These are phyloP conservation scores for Apeltes quadracus DNA, from an alignment of 2,113 vertebrate genomes.

Conservation along the genomic window DNA sequence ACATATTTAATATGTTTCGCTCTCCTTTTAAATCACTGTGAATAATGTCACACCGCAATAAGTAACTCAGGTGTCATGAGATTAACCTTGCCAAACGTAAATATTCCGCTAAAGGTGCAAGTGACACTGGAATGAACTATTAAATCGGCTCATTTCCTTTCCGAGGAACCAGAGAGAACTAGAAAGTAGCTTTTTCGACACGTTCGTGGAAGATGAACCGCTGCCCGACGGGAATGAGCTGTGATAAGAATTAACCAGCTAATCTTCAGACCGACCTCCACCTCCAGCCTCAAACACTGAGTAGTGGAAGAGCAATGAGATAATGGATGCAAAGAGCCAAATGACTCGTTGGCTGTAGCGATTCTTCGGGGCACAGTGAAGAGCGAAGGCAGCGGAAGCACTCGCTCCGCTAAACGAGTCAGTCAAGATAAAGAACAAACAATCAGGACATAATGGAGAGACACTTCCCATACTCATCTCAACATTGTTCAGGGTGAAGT, in stretches of 20 bases:
- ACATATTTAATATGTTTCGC: not conserved
- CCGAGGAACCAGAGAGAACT: not conserved
- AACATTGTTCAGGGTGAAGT: not conserved
- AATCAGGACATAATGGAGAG: not conserved
- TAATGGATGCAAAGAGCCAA: conserved; percentile 28
- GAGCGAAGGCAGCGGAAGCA: not conserved
- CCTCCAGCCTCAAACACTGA: not conserved
- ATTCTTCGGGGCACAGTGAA: not conserved
- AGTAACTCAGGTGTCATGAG: not conserved
- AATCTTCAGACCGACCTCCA: not conserved
- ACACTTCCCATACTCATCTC: not conserved
- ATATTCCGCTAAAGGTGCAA: not conserved
- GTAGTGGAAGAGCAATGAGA: conserved; percentile 1
- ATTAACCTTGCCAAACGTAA: not conserved
- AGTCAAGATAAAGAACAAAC: not conserved
- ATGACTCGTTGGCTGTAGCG: conserved; percentile 18
- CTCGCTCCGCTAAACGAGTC: not conserved
- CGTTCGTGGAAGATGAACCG: conserved; percentile 4
- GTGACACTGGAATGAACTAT: not conserved
- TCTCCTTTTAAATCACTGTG: not conserved
- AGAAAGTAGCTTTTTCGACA: not conserved
- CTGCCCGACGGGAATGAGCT: not conserved
- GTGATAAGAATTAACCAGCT: conserved; percentile 4
- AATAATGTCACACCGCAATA: not conserved
- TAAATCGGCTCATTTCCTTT: not conserved